A percentile compares a stretch with the other conserved stretches of the same genome.
Evolutionary conservation across 2,888 invertebrate genomes (phyloP).

Genomic region (Nipponacmea schrenckii): DNA sequence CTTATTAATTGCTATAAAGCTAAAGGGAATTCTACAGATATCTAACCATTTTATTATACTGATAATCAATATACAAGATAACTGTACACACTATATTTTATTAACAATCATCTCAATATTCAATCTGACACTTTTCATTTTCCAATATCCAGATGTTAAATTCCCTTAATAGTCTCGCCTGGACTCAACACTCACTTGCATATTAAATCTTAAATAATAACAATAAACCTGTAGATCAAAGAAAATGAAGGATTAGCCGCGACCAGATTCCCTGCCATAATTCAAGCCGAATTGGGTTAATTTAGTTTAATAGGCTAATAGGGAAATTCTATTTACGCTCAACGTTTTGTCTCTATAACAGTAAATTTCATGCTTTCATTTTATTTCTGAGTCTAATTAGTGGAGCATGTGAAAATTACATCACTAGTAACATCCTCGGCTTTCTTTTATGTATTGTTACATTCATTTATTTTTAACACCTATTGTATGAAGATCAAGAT

Average conservation of each 20-base stretch:
- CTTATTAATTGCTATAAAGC: too few relatives aligned
- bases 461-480: conserved; percentile 25
- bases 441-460: conserved; percentile 12
- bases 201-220: neutral
- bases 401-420: conserved; percentile 6
- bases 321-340: neutral
- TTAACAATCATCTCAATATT: neutral
- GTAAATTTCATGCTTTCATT: neutral
- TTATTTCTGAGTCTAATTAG: neutral
- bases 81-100: too few relatives aligned
- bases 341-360: neutral
- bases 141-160: neutral
- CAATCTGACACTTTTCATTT: neutral
- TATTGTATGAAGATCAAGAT: neutral
- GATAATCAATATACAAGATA: too few relatives aligned
- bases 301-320: neutral
- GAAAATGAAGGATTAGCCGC: neutral
- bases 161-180: neutral
- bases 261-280: neutral
- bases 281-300: neutral
- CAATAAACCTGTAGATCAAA: neutral
- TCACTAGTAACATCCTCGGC: conserved; percentile 10
- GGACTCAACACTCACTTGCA: neutral
- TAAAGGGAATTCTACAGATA: too few relatives aligned
- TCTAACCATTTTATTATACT: too few relatives aligned